Conservation (phyloP, 37 sponge, comb jelly and placozoan species). For the Mnemiopsis leidyi region DNA sequence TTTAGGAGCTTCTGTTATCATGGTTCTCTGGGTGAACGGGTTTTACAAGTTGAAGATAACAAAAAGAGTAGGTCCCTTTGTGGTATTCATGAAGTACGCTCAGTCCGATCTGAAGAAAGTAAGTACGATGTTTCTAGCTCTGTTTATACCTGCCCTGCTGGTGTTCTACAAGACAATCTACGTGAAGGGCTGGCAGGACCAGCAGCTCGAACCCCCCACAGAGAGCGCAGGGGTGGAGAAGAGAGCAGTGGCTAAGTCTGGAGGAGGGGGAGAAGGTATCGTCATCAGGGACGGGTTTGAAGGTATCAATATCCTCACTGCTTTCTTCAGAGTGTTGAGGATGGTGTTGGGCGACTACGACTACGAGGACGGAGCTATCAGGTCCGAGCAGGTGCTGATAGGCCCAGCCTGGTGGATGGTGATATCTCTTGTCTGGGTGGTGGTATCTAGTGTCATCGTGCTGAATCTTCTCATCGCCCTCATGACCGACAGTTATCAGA, state of each 20-base stretch:
- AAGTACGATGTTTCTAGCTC: background rate
- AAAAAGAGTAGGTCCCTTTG: background rate
- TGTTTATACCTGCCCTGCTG: background rate
- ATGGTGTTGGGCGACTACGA: slow-evolving; percentile 18
- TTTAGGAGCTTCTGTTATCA: background rate
- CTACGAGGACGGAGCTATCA: background rate
- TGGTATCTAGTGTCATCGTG: background rate
- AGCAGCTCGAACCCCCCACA: background rate
- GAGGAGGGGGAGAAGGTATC: background rate
- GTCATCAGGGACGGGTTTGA: background rate
- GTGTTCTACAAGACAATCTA: slow-evolving; percentile 53
- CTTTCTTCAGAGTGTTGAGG: slow-evolving; percentile 19
- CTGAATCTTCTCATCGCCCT: background rate
- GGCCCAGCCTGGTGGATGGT: slow-evolving; percentile 12
- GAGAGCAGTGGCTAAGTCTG: background rate
- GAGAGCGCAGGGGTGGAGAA: background rate
- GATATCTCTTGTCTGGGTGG: background rate
- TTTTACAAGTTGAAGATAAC: background rate
- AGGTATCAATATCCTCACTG: background rate
- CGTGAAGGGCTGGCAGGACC: background rate
- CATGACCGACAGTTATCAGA: background rate
- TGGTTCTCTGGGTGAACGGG: slow-evolving; percentile 6
- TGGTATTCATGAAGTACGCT: slow-evolving; percentile 25
- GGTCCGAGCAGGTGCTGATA: slow-evolving; percentile 21
- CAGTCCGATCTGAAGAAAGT: slow-evolving; percentile 6